phyloP scores from a whole-genome alignment of 1,140 invertebrate species.

The Diachasmimorpha longicaudata region DNA sequence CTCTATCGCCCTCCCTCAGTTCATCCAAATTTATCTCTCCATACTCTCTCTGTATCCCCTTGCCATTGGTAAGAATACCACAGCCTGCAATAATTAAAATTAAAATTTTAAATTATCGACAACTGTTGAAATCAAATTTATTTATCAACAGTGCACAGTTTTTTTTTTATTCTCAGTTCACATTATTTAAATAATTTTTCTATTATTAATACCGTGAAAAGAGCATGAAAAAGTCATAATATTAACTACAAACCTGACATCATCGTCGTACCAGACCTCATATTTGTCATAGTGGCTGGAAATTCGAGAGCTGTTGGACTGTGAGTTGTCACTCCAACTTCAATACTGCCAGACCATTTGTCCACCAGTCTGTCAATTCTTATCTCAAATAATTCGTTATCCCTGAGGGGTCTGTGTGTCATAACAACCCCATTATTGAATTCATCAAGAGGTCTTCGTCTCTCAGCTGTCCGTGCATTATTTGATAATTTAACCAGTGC shows the following conservation, averaged over 20 bases:
- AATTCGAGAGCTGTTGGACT: conserved; percentile 89
- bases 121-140: too few species aligned
- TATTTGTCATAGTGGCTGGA: conserved; percentile 97
- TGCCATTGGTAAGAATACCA: conserved; percentile 92
- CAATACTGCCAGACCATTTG: conserved; percentile 93
- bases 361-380: conserved; percentile 89
- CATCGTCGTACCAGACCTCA: conserved; percentile 94
- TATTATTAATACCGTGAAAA: too few species aligned
- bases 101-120: too few species aligned
- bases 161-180: too few species aligned
- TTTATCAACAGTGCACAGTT: too few species aligned
- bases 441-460: conserved; percentile 86
- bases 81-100: too few species aligned
- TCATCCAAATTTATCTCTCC: conserved; percentile 95
- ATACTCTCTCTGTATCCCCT: conserved; percentile 90
- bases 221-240: too few species aligned
- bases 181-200: too few species aligned
- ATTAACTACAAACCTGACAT: too few species aligned
- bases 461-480: conserved; percentile 83
- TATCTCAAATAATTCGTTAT: conserved; percentile 92
- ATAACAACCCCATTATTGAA: conserved; percentile 94
- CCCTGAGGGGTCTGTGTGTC: conserved; percentile 84
- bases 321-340: conserved; percentile 93
- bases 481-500: conserved; percentile 86
- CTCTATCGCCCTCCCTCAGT: conserved; percentile 86